A percentile compares a stretch with the other conserved stretches of the same genome.
These are phyloP conservation scores for Morbakka virulenta DNA, from an alignment of 30 jellyfish, hydroid and myxozoan species.

Conservation along the genomic window DNA sequence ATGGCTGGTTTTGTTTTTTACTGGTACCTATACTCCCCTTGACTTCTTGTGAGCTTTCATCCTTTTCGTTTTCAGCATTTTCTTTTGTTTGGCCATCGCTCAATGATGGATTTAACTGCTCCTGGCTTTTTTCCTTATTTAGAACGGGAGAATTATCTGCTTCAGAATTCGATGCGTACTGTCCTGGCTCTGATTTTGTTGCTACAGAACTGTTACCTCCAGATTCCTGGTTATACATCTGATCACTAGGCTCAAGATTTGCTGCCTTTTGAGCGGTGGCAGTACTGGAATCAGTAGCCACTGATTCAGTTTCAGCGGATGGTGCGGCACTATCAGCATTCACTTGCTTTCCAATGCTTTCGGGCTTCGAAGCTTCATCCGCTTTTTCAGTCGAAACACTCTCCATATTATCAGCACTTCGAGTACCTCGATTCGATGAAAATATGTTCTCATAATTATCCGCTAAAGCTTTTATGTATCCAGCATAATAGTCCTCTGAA, in stretches of 20 bases:
- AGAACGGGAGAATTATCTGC: neutral
- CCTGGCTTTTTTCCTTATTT: neutral
- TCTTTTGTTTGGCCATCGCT: neutral
- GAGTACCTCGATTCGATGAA: constrained; percentile 64
- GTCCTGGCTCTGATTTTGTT: neutral
- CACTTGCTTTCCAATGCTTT: neutral
- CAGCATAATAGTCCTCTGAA: constrained; percentile 89
- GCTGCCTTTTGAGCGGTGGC: neutral
- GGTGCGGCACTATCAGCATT: constrained; percentile 5
- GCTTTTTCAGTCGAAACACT: neutral
- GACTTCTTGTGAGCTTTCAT: neutral
- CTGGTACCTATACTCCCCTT: neutral
- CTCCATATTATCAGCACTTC: constrained; percentile 61
- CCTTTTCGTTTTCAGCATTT: neutral
- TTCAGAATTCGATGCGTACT: neutral
- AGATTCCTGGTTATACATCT: neutral
- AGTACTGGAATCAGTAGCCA: neutral
- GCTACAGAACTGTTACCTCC: neutral
- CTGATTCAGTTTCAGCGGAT: neutral
- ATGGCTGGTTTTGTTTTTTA: neutral
- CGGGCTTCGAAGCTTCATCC: neutral
- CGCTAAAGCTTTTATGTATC: constrained; percentile 88
- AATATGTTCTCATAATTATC: constrained; percentile 85
- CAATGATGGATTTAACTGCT: neutral
- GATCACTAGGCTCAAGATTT: neutral